Evolutionary conservation across 2,888 invertebrate genomes (phyloP).

Genomic region (Linnaemya vulpina): DNA sequence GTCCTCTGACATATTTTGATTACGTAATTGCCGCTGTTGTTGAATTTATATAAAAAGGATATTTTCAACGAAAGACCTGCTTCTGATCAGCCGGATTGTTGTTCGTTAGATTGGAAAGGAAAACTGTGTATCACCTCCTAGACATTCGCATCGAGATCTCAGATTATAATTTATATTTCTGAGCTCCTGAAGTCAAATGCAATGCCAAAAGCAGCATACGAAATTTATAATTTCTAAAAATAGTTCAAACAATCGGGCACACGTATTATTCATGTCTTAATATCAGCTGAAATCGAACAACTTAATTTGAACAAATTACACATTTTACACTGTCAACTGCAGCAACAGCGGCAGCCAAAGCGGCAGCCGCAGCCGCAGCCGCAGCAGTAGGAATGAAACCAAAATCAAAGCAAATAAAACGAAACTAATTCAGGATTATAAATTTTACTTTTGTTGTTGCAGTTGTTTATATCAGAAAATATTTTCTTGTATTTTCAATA

Average conservation of each 20-base stretch:
- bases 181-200: not conserved
- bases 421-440: slow-evolving; percentile 59
- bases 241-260: not conserved
- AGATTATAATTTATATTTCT: not conserved
- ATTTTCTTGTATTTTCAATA: slow-evolving; percentile 68
- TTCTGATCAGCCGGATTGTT: no score
- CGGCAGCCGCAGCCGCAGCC: slow-evolving; percentile 6
- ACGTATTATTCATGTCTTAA: slow-evolving; percentile 1
- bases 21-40: no score
- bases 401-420: slow-evolving; percentile 32
- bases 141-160: not conserved
- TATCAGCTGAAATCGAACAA: slow-evolving; percentile 19
- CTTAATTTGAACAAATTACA: slow-evolving; percentile 52
- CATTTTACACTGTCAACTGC: slow-evolving; percentile 40
- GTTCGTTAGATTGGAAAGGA: not conserved
- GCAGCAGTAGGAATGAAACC: slow-evolving; percentile 2
- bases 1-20: no score
- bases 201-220: not conserved
- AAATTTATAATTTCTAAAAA: slow-evolving; percentile 29
- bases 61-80: no score
- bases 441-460: slow-evolving; percentile 43
- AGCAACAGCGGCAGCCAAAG: slow-evolving; percentile 6
- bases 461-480: slow-evolving; percentile 55
- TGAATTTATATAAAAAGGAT: no score
- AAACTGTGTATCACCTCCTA: not conserved